Conservation (phyloP, 2,113 vertebrate species). For the Sinocyclocheilus maitianheensis region DNA sequence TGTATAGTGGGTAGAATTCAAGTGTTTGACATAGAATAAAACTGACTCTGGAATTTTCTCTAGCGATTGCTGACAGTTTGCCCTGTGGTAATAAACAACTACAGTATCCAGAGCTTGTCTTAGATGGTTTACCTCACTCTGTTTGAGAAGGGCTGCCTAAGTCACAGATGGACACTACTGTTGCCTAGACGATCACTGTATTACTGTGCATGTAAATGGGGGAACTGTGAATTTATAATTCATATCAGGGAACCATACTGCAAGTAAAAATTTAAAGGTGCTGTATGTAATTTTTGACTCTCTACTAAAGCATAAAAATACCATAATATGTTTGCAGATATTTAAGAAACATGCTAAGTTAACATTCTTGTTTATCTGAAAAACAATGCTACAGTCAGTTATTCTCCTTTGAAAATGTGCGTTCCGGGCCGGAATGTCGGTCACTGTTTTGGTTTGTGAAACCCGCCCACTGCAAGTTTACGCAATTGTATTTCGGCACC, state of each 20-base stretch:
- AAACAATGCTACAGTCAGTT: no score
- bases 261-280: background rate
- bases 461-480: no score
- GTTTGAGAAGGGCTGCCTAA: background rate
- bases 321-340: no score
- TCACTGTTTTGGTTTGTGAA: no score
- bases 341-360: no score
- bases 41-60: constrained; percentile 28
- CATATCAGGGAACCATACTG: background rate
- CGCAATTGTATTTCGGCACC: no score
- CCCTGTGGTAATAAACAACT: constrained; percentile 27
- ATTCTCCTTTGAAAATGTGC: no score
- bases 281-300: no score
- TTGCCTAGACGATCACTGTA: background rate
- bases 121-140: constrained; percentile 29
- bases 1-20: constrained; percentile 43
- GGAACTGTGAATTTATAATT: background rate
- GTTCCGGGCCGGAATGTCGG: no score
- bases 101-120: constrained; percentile 29
- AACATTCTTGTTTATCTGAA: no score
- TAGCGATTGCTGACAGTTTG: constrained; percentile 44
- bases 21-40: constrained; percentile 29
- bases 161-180: background rate
- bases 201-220: background rate
- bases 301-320: no score